phyloP scores from a whole-genome alignment of 2,113 vertebrate genomes.

The Sturnus vulgaris region DNA sequence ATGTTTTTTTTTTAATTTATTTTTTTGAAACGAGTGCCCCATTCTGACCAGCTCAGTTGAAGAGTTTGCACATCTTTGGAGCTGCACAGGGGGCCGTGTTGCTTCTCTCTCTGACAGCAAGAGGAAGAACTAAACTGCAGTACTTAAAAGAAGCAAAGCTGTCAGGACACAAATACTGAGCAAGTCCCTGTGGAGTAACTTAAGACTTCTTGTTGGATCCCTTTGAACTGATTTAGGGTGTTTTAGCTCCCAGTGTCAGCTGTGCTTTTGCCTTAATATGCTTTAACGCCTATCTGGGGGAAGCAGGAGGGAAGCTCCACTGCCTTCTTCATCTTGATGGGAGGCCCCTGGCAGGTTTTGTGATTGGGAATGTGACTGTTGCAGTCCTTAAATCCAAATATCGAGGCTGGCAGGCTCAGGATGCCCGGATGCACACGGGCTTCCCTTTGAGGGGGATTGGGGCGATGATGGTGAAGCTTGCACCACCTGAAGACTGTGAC shows the following conservation, averaged over 20 bases:
- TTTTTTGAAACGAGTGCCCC: fast-evolving
- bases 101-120: neutral
- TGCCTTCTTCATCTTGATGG: neutral
- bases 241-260: neutral
- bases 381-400: neutral
- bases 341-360: neutral
- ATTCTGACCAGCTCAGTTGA: neutral
- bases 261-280: neutral
- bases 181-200: neutral
- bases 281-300: neutral
- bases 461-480: neutral
- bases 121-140: neutral
- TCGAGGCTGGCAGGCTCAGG: neutral
- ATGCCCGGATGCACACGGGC: neutral
- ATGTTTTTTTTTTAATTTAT: neutral
- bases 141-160: neutral
- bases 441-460: neutral
- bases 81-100: neutral
- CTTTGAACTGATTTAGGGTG: neutral
- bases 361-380: neutral
- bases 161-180: neutral
- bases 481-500: neutral
- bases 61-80: neutral
- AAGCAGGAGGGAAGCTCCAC: neutral
- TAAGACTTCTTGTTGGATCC: neutral